Base-by-base conservation (phyloP, 2,113 vertebrate species). In the Brachyhypopomus gauderio region DNA sequence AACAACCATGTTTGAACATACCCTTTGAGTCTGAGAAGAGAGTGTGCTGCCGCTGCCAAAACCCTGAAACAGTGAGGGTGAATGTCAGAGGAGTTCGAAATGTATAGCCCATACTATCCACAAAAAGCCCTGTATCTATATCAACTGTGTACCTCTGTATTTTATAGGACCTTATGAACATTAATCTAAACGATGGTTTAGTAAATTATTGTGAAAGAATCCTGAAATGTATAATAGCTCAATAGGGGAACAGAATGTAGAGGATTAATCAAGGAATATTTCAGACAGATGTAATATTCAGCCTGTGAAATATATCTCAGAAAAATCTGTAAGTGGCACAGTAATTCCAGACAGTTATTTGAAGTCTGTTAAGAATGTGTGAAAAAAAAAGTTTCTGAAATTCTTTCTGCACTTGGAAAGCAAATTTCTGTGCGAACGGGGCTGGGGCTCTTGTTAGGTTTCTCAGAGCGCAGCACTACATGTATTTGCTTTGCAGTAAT, bases 1-100 rank as follows among this genome's bases (percentile, higher is more conserved):
- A 5, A 45, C 30, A 30, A 30, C 30, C 30, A 30, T 30, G 30
- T 30, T 3, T 30, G 30, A 30, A 30, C 30, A 45, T 6, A 8
- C 41, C 77, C 55, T 69, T 52, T 60, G 69, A 78, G 25, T 56
- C 56, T 79, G 77, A 63, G 41, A 63, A 8, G 14, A 0, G 56
- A 62, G n/a, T n/a, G n/a, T 16, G 22, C 58, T 62, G 45, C 64
- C 6, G 41, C 23, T 62, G 67, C 56, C 78, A 80, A 22, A 63
- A 80, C 25, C 27, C 77, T 58, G 48, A 78, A 30, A 1, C 30
- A 67, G 34, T 19, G 11, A 17, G 36, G 27, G n/a, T n/a, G 36
- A 58, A 23, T 80, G 36, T 80, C 78, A 19, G 38, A 63, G 27
- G 20, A 72, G 72, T 72, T 48, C 72, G 22, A n/a, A 72, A 80